Evolutionary conservation across 2,113 vertebrate species (phyloP), one percentile per base, ranked within the genome.

Genomic region (Athene cunicularia): DNA sequence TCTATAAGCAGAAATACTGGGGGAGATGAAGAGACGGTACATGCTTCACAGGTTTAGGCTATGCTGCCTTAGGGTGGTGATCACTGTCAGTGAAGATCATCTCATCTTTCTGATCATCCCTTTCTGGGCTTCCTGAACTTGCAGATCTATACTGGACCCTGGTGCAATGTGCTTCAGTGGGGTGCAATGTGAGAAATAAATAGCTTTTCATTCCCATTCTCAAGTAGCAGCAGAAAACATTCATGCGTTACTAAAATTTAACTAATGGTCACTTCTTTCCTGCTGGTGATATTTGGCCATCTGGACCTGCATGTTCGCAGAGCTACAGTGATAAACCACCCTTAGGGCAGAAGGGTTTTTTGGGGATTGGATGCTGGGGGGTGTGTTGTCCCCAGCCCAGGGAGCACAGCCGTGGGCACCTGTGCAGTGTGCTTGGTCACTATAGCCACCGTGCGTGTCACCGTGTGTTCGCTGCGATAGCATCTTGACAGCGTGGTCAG

Each of bases 381-480:
- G 2, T n/a, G 30, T 67, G 37, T 41, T n/a, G 19, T 63, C 9
- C 32, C 32, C 8, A 7, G 70, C 8, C 17, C 11, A 5, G 27
- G 32, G 27, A 58, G 32, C 21, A 6, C 2, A 2, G 17, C 33
- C 39, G 49, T 41, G 12, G 15, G 41, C 49, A 2, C 13, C 11
- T 27, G n/a, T 1, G 2, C 26, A 4, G 27, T 8, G 52, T 33
- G 23, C 62, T 30, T 1, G 2, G 60, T 62, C 59, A 26, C 87
- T 2, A 3, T 9, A 56, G 60, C 32, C 63, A 6, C 41, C 2
- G 0, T 19, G 24, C 0, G 0, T 33, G 26, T 64, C 11, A 0
- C 2, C 2, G 15, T 43, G 52, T 32, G 47, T 81, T 91, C 62
- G 52, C 60, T 71, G 28, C 4, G 64, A 91, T 76, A 84, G 26